These are phyloP conservation scores for Eupithecia centaureata DNA, from an alignment of 2,888 invertebrate species.

Conservation along the genomic window DNA sequence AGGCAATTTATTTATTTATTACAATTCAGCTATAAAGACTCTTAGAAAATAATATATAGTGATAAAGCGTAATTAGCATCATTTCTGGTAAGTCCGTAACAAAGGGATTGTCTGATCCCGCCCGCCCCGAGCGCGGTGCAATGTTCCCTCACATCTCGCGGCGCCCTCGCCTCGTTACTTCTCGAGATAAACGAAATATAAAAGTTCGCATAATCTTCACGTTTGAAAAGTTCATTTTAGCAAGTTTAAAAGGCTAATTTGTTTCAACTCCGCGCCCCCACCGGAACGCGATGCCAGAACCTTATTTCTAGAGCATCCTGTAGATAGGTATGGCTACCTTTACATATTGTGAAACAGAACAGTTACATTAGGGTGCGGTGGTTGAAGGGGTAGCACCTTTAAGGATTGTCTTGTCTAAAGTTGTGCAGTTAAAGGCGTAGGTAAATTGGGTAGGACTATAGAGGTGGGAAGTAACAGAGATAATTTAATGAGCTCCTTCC, in stretches of 20 bases:
- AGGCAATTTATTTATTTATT: no score
- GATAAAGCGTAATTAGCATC: neutral
- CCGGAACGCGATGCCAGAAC: slow-evolving; percentile 8
- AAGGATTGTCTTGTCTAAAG: slow-evolving; percentile 11
- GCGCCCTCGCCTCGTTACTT: slow-evolving; percentile 14
- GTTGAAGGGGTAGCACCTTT: slow-evolving; percentile 2
- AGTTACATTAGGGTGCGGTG: slow-evolving; percentile 1
- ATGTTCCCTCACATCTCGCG: slow-evolving; percentile 11
- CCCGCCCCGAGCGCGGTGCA: slow-evolving; percentile 10
- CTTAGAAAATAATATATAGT: neutral
- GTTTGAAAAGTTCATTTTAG: slow-evolving; percentile 22
- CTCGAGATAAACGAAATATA: slow-evolving; percentile 25
- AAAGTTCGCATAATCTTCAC: slow-evolving; percentile 23
- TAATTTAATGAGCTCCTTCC: neutral
- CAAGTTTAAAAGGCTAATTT: slow-evolving; percentile 19
- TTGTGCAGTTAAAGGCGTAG: neutral
- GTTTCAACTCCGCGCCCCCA: slow-evolving; percentile 18
- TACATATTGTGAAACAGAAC: neutral
- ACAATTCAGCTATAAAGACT: no score
- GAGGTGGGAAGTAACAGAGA: neutral
- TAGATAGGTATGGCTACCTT: neutral
- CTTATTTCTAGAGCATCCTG: neutral
- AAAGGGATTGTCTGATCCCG: neutral
- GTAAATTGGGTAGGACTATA: neutral
- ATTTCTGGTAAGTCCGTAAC: neutral